Evolutionary conservation across 1,140 invertebrate species (phyloP).

Genomic region (Procambarus virginalis): DNA sequence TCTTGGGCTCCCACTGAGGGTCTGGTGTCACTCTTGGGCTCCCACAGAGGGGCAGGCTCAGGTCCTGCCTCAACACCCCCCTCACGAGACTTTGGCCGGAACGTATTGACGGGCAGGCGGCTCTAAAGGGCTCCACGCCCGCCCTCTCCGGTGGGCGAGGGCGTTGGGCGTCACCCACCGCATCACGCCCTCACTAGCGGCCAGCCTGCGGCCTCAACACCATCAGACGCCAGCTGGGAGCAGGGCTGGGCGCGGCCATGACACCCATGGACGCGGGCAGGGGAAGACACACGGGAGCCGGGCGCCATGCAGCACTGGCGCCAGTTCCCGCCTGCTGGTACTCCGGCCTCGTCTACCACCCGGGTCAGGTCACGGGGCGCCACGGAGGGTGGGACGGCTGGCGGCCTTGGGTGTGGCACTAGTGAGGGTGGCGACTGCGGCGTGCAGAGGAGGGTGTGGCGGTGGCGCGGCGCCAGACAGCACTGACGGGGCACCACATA

Average conservation of each 20-base stretch:
- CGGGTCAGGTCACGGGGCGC: neutral
- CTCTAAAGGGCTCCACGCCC: slow-evolving; percentile 56
- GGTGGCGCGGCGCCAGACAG: slow-evolving; percentile 57
- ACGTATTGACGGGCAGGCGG: slow-evolving; percentile 53
- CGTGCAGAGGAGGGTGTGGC: slow-evolving; percentile 8
- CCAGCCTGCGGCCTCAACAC: slow-evolving; percentile 30
- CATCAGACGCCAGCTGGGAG: slow-evolving; percentile 10
- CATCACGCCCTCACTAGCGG: slow-evolving; percentile 57
- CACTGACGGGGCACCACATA: slow-evolving; percentile 62
- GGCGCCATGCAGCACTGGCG: slow-evolving; percentile 12
- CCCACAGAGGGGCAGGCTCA: neutral
- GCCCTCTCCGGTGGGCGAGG: slow-evolving; percentile 60
- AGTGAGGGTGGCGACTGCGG: slow-evolving; percentile 1
- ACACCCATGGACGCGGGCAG: slow-evolving; percentile 30
- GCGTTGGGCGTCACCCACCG: slow-evolving; percentile 50
- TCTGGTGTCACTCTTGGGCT: neutral
- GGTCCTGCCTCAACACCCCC: slow-evolving; percentile 34
- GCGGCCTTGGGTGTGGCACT: neutral
- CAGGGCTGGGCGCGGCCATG: neutral
- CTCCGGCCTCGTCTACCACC: neutral
- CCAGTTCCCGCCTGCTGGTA: neutral
- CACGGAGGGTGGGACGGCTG: neutral
- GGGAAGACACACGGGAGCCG: slow-evolving; percentile 14
- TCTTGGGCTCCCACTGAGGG: neutral
- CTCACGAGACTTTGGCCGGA: slow-evolving; percentile 61